Percentiles rank a stretch among this genome's conserved stretches.
Conservation (phyloP, 2,888 invertebrate genomes). For the Candidula unifasciata region DNA sequence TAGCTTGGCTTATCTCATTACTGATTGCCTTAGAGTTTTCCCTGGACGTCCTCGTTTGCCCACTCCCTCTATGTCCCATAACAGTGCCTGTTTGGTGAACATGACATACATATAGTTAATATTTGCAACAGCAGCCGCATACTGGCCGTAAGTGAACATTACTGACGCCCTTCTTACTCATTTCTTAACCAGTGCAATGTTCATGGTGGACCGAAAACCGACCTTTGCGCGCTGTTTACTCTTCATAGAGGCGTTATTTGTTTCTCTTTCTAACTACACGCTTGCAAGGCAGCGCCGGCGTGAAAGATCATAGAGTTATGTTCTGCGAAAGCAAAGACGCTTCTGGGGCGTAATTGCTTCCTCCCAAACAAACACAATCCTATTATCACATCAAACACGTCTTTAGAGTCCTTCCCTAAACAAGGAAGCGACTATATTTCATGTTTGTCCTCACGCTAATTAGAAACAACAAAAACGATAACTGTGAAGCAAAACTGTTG, state of each 20-base stretch:
- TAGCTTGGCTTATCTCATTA: too few relatives aligned
- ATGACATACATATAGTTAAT: too few relatives aligned
- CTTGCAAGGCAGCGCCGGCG: neutral
- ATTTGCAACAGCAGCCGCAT: too few relatives aligned
- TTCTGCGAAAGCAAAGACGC: slow-evolving; percentile 24
- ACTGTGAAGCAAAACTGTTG: slow-evolving; percentile 15
- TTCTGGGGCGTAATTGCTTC: slow-evolving; percentile 28
- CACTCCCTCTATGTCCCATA: too few relatives aligned
- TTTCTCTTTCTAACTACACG: neutral
- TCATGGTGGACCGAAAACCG: too few relatives aligned
- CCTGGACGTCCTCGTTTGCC: too few relatives aligned
- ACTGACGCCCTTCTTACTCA: too few relatives aligned
- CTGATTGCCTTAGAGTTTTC: too few relatives aligned
- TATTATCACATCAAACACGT: slow-evolving; percentile 33
- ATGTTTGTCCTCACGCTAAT: slow-evolving; percentile 38
- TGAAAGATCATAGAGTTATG: slow-evolving; percentile 33
- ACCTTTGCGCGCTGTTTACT: neutral
- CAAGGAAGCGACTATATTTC: slow-evolving; percentile 34
- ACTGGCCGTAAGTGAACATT: too few relatives aligned
- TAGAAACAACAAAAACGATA: slow-evolving; percentile 38
- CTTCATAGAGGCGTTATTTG: neutral
- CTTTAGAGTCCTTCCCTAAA: slow-evolving; percentile 1
- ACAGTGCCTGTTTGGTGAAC: too few relatives aligned
- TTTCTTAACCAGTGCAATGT: too few relatives aligned
- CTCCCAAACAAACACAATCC: slow-evolving; percentile 35